Percentiles rank a stretch among this genome's conserved stretches.
Conservation (phyloP, 2,888 invertebrate species). For the Orchesella flavescens region DNA sequence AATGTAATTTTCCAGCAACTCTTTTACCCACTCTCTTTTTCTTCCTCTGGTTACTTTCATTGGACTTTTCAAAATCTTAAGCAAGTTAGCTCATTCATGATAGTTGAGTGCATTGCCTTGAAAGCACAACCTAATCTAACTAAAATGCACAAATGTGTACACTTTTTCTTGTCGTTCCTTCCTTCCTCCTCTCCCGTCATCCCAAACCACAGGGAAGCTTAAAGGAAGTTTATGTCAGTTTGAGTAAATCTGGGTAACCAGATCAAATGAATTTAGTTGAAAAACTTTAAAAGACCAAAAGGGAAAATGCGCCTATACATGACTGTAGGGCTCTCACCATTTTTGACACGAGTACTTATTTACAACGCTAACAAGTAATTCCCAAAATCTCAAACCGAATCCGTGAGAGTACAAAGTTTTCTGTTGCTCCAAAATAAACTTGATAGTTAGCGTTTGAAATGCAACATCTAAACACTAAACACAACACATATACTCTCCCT, state of each 20-base stretch:
- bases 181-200: background rate
- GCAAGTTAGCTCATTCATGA: slow-evolving; percentile 4
- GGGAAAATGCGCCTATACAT: slow-evolving; percentile 14
- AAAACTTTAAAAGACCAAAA: slow-evolving; percentile 38
- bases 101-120: background rate
- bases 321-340: slow-evolving; percentile 42
- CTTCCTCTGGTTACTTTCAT: background rate
- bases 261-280: slow-evolving; percentile 54
- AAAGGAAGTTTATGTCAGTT: background rate
- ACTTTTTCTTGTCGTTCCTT: background rate
- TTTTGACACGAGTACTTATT: slow-evolving; percentile 56
- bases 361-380: slow-evolving; percentile 57
- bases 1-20: slow-evolving; percentile 30
- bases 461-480: background rate
- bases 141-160: slow-evolving; percentile 27
- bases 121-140: slow-evolving; percentile 30
- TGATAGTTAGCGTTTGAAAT: slow-evolving; percentile 1
- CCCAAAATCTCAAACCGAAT: slow-evolving; percentile 54
- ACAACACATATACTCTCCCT: background rate
- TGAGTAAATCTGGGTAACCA: slow-evolving; percentile 56
- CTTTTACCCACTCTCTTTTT: slow-evolving; percentile 2
- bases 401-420: slow-evolving; percentile 32
- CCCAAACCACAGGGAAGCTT: slow-evolving; percentile 38
- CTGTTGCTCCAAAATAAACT: slow-evolving; percentile 6
- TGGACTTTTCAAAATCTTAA: slow-evolving; percentile 24